Percentiles rank a stretch among this genome's conserved stretches.
Conservation (phyloP, 1,140 invertebrate genomes). For the Hyles vespertilio region DNA sequence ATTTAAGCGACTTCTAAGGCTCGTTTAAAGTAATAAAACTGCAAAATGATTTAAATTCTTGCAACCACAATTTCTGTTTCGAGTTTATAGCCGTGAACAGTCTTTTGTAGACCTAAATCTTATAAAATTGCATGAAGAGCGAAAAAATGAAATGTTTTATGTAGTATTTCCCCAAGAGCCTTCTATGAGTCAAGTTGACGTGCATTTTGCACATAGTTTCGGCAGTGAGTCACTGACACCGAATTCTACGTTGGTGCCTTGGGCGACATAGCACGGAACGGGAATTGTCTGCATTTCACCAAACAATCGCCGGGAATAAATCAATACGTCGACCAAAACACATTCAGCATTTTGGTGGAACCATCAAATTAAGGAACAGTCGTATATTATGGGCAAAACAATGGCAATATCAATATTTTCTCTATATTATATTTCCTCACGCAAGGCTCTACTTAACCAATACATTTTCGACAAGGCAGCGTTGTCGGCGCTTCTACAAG, state of each 20-base stretch:
- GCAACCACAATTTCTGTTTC: too few species aligned
- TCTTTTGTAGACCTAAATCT: too few species aligned
- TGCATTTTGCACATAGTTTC: constrained; percentile 16
- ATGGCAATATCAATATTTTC: constrained; percentile 20
- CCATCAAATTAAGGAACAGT: constrained; percentile 3
- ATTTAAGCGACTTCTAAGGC: too few species aligned
- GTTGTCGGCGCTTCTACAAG: constrained; percentile 13
- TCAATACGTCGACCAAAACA: constrained; percentile 12
- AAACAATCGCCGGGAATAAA: constrained; percentile 20
- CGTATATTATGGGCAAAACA: not conserved
- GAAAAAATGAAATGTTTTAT: too few species aligned
- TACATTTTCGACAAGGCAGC: constrained; percentile 20
- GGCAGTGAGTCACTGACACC: constrained; percentile 33
- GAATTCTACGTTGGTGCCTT: constrained; percentile 28
- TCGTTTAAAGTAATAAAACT: too few species aligned
- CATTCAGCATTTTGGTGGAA: not conserved
- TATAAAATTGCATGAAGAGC: too few species aligned
- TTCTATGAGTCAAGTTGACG: constrained; percentile 23
- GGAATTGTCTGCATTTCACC: constrained; percentile 35
- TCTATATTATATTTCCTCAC: constrained; percentile 26
- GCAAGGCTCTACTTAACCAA: constrained; percentile 24
- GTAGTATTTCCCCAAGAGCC: not conserved
- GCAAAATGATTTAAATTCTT: too few species aligned
- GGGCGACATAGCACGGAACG: constrained; percentile 38
- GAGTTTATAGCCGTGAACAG: too few species aligned